Conservation (phyloP, 2,113 vertebrate species). For the Machaerirhynchus nigripectus region DNA sequence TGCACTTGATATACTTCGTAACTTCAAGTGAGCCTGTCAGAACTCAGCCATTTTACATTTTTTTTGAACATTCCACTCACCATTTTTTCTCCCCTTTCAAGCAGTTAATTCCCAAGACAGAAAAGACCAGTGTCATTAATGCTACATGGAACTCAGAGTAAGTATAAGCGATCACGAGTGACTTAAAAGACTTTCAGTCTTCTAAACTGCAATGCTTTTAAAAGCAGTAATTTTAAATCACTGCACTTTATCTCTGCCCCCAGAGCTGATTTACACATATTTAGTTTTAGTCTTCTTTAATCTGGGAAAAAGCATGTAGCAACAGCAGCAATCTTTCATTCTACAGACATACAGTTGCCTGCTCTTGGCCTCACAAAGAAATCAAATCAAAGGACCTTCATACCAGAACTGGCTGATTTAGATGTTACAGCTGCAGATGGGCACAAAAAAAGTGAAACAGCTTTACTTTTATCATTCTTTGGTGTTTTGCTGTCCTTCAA, state of each 20-base stretch:
- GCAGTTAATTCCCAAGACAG: neutral
- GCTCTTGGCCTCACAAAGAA: neutral
- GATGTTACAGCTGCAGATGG: neutral
- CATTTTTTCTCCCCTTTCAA: neutral
- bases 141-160: neutral
- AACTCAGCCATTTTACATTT: neutral
- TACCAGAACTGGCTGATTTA: neutral
- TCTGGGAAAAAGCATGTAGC: neutral
- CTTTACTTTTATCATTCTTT: neutral
- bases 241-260: neutral
- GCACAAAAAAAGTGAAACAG: neutral
- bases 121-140: neutral
- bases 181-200: neutral
- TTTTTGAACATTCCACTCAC: neutral
- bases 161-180: neutral
- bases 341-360: neutral
- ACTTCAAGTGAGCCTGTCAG: neutral
- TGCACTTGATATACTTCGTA: neutral
- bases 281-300: conserved; percentile 9
- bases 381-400: conserved; percentile 6
- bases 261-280: neutral
- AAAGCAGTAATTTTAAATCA: conserved; percentile 10
- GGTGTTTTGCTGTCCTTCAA: neutral
- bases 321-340: neutral
- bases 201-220: neutral